These are phyloP conservation scores for Lasius fuliginosus DNA, from an alignment of 2,888 invertebrate species.

Conservation along the genomic window DNA sequence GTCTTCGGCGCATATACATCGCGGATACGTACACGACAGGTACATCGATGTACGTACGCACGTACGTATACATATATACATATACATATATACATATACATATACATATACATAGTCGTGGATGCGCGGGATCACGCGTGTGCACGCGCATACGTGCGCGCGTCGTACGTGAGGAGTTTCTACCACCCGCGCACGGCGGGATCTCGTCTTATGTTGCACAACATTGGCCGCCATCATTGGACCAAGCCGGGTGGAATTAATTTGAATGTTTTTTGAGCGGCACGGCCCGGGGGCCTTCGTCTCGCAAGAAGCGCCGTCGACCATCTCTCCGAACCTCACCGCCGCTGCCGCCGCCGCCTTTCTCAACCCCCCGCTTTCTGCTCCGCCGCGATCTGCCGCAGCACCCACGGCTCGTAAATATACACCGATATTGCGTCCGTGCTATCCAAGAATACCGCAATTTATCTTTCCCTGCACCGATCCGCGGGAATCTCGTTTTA, in stretches of 20 bases:
- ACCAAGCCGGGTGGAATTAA: constrained; percentile 83
- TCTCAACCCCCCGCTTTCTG: constrained; percentile 60
- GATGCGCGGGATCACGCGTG: constrained; percentile 43
- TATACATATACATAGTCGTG: constrained; percentile 6
- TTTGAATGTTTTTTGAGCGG: constrained; percentile 85
- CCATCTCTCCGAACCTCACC: constrained; percentile 62
- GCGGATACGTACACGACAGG: constrained; percentile 70
- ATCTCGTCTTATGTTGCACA: constrained; percentile 80
- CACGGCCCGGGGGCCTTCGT: constrained; percentile 80
- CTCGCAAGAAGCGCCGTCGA: constrained; percentile 76
- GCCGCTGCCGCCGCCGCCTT: constrained; percentile 62
- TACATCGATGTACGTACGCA: constrained; percentile 60
- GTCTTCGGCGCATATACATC: constrained; percentile 68
- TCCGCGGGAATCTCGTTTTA: constrained; percentile 75
- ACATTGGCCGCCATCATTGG: constrained; percentile 84
- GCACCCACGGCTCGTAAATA: constrained; percentile 79
- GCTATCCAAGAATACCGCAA: constrained; percentile 77
- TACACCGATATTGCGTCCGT: constrained; percentile 79
- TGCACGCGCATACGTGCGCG: constrained; percentile 42
- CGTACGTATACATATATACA: constrained; percentile 1
- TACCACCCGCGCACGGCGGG: constrained; percentile 52
- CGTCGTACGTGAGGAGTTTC: constrained; percentile 55
- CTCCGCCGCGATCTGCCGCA: constrained; percentile 57
- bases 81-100: constrained; percentile 1
- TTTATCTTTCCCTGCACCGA: constrained; percentile 80